A percentile compares a stretch with the other conserved stretches of the same genome.
Evolutionary conservation across 2,113 vertebrate genomes (phyloP).

Genomic region (Pitta sordida): DNA sequence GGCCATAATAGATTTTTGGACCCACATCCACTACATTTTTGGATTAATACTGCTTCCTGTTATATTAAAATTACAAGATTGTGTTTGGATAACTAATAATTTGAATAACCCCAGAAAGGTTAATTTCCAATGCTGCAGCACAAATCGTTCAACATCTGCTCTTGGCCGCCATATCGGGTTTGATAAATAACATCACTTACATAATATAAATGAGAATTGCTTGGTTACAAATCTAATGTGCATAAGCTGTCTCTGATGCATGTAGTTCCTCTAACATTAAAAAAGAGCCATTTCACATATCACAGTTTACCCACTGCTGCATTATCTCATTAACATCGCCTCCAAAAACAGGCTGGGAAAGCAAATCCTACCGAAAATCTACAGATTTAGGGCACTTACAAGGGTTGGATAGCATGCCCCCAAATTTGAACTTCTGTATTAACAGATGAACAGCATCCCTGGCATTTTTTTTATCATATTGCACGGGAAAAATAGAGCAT

Average conservation of each 20-base stretch:
- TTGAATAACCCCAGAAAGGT: not conserved
- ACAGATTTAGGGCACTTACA: conserved; percentile 13
- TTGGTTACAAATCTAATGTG: conserved; percentile 12
- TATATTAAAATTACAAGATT: not conserved
- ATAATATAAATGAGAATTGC: conserved; percentile 11
- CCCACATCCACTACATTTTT: not conserved
- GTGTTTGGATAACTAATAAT: not conserved
- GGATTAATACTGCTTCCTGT: not conserved
- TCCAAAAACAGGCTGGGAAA: not conserved
- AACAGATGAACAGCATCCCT: not conserved
- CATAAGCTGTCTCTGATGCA: conserved; percentile 17
- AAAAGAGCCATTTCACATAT: not conserved
- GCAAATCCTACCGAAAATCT: conserved; percentile 33
- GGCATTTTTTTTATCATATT: not conserved
- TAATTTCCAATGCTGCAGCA: not conserved
- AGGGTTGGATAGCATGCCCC: not conserved
- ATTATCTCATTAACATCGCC: conserved; percentile 27
- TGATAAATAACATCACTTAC: conserved; percentile 40
- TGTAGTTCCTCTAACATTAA: not conserved
- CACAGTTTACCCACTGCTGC: not conserved
- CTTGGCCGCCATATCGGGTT: not conserved
- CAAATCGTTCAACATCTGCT: not conserved
- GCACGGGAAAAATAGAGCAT: not conserved
- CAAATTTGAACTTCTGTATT: not conserved
- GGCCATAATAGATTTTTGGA: not conserved